Base-by-base conservation (phyloP, 1,140 invertebrate genomes). In the Drosophila kohkoa region DNA sequence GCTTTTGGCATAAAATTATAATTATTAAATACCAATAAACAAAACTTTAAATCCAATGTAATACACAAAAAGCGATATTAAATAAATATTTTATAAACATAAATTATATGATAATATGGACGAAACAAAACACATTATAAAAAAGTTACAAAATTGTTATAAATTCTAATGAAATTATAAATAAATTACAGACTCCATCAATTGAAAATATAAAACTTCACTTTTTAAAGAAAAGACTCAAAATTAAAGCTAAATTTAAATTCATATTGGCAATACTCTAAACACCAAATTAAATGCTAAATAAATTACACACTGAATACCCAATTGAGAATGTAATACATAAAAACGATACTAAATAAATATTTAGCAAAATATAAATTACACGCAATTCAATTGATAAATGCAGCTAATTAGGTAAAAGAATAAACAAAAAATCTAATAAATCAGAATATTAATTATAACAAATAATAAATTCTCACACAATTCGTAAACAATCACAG, bases 381-480 rank as follows among this genome's bases (percentile, higher is more conserved):
- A 13, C 4, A 63, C 2, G 3, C 3, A 15, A 54, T 46, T 5
- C 5, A 54, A 69, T 52, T 45, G 35, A 35, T 15, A 60, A 58
- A 28, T 41, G 13, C 13, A 11, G 28, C 15, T 59, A 49, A 66
- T 59, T 15, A 49, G 30, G 2, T 49, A 49, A 5, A 16, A 38
- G 48, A 28, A 6, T 30, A 16, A 10, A 16, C 20, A 51, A 52
- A 48, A 62, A 11, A 49, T 35, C 28, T 38, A 62, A 62, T 62
- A 55, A 64, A 55, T 55, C 49, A 35, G 5, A 35, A 16, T 28
- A 64, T 71, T 55, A 70, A 70, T 48, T 32, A 57, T 63, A 51
- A 58, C 48, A 38, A 60, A 73, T 38, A 52, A 60, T 43, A 62
- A 57, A 67, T 68, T 28, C 16, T 48, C 45, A 15, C 3, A 54